Evolutionary conservation across 2,113 vertebrate genomes (phyloP), one percentile per base, ranked within the genome.

Genomic region (Oryctolagus cuniculus): DNA sequence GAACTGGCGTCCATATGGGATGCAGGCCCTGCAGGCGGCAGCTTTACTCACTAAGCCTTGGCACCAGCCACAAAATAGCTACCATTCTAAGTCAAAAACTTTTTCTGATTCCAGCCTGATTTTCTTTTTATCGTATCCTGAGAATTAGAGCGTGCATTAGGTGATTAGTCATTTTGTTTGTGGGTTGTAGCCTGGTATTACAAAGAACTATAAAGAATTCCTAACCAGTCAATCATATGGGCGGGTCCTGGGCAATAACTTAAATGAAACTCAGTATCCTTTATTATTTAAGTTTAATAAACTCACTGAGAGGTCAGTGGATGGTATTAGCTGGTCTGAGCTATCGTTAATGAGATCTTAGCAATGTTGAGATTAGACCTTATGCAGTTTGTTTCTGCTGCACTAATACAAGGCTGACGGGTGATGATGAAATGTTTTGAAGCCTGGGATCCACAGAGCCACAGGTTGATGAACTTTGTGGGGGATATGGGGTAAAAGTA

Each of bases 211-310:
- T 92, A 89, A 74, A 72, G 72, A 95, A 34, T 89, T 89, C 25
- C 29, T 90, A 86, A 79, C n/a, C 70, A 73, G 1, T 94, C 24
- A 88, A 3, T 90, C 80, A 88, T 69, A 63, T 63, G 85, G 61
- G 55, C 67, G n/a, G 22, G 69, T 85, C 67, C 85, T 36, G 85
- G 19, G 22, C 64, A 94, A 77, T 64, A 63, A 95, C 87, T 93
- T 44, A 84, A 93, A 80, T 31, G 29, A 95, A 93, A 94, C 34
- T 61, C 67, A 53, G 3, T 70, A 94, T 86, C 24, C 24, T 82
- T 90, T 96, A 93, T 90, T 87, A 87, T 66, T 84, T 87, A 90
- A 92, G n/a, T 63, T 95, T 90, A 94, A 89, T 92, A 90, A 90
- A 90, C 19, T 92, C 86, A 72, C 36, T 69, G 25, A 93, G 77